Percentiles rank a stretch among this genome's conserved stretches.
Evolutionary conservation across 1,140 invertebrate genomes (phyloP).

Genomic region (Drosophila teissieri): DNA sequence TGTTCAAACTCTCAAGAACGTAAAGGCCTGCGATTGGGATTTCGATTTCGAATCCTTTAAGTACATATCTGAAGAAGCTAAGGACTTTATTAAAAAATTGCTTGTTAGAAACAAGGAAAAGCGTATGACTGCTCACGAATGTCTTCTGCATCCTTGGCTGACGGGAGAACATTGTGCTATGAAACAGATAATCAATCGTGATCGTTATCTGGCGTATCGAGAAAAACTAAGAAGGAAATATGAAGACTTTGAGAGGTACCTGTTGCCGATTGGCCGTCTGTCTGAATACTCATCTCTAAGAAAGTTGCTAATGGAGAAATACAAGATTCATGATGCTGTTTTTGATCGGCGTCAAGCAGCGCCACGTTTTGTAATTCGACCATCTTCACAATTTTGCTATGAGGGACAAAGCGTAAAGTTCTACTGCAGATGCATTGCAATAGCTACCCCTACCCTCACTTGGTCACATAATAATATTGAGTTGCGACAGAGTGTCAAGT

Average conservation of each 20-base stretch:
- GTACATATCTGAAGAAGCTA: constrained; percentile 97
- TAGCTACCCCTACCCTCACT: constrained; percentile 96
- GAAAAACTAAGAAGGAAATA: constrained; percentile 94
- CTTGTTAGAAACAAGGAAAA: constrained; percentile 98
- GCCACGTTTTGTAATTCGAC: constrained; percentile 98
- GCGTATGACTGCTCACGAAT: constrained; percentile 99
- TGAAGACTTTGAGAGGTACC: constrained; percentile 95
- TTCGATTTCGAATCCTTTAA: constrained; percentile 98
- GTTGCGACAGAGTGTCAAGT: constrained; percentile 98
- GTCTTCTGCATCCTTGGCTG: constrained; percentile 97
- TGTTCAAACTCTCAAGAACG: constrained; percentile 98
- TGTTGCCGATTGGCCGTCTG: constrained; percentile 96
- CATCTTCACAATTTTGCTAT: constrained; percentile 96
- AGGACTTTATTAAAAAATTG: constrained; percentile 98
- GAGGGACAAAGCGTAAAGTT: constrained; percentile 99
- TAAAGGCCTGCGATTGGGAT: constrained; percentile 99
- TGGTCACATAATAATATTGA: constrained; percentile 98
- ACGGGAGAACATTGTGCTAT: constrained; percentile 91
- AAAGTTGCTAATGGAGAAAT: constrained; percentile 98
- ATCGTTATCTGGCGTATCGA: constrained; percentile 93
- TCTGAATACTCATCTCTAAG: constrained; percentile 99
- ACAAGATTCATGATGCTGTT: constrained; percentile 97
- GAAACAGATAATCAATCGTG: constrained; percentile 91
- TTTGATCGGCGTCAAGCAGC: constrained; percentile 98
- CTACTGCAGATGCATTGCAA: constrained; percentile 97